Evolutionary conservation across 2,113 vertebrate species (phyloP).

Genomic region (Chloropsis hardwickii): DNA sequence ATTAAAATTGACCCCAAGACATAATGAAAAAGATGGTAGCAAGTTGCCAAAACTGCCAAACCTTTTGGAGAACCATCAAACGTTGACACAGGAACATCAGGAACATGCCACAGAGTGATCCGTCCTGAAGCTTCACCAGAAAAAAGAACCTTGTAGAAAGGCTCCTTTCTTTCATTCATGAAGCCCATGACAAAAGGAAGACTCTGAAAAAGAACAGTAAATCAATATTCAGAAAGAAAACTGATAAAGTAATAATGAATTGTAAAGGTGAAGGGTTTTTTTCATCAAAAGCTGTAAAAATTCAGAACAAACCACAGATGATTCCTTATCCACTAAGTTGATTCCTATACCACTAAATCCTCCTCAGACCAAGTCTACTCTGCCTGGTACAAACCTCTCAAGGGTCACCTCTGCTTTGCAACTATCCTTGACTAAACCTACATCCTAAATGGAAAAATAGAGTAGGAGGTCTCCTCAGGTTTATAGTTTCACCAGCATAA

Average conservation of each 20-base stretch:
- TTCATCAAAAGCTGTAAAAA: neutral
- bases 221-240: neutral
- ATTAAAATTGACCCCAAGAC: neutral
- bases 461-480: neutral
- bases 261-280: neutral
- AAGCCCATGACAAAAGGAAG: constrained; percentile 74
- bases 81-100: constrained; percentile 76
- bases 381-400: neutral
- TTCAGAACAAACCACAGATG: neutral
- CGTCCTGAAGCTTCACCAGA: constrained; percentile 77
- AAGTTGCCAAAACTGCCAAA: constrained; percentile 19
- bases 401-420: neutral
- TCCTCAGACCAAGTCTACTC: neutral
- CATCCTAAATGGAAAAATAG: neutral
- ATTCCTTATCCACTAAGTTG: too few relatives aligned
- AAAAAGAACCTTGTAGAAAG: constrained; percentile 81
- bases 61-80: constrained; percentile 77
- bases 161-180: constrained; percentile 80
- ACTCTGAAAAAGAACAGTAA: constrained; percentile 52
- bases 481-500: neutral
- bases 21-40: neutral
- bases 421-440: neutral
- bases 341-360: neutral
- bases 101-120: constrained; percentile 79
- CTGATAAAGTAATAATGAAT: neutral